A percentile compares a stretch with the other conserved stretches of the same genome.
Conservation (phyloP, 2,113 vertebrate genomes). For the Ptychochromis oligacanthus region DNA sequence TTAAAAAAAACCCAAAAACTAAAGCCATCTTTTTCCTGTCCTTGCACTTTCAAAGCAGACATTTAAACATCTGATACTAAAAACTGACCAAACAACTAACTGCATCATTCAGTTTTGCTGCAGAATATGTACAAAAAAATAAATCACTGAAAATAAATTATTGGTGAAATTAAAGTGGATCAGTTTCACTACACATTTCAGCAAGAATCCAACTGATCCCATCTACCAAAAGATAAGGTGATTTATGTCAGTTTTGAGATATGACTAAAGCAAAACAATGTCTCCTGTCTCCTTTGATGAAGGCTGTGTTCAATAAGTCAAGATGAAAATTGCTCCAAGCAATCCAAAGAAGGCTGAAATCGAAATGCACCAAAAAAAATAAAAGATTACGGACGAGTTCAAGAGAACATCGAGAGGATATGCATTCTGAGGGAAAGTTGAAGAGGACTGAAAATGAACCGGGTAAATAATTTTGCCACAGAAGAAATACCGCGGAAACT, state of each 20-base stretch:
- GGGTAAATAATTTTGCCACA: neutral
- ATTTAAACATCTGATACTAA: neutral
- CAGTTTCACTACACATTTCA: neutral
- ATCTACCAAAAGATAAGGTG: neutral
- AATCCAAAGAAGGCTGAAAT: slow-evolving; percentile 17
- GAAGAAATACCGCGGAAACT: neutral
- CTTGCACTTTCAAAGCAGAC: neutral
- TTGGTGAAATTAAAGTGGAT: neutral
- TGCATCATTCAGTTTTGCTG: neutral
- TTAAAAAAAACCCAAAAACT: neutral
- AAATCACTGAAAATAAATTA: neutral
- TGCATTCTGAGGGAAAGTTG: neutral
- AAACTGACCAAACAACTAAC: neutral
- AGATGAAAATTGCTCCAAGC: neutral
- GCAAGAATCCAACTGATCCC: neutral
- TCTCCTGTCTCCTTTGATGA: neutral
- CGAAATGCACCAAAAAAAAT: neutral
- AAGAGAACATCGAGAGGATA: neutral
- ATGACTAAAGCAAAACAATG: neutral
- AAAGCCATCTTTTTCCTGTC: neutral
- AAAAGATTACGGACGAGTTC: neutral
- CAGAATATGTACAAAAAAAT: neutral
- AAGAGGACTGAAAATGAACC: slow-evolving; percentile 5
- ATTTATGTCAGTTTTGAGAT: neutral
- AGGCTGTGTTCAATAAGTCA: neutral